phyloP scores from a whole-genome alignment of 2,113 vertebrate species.

The Chamaetylas fuelleborni region DNA sequence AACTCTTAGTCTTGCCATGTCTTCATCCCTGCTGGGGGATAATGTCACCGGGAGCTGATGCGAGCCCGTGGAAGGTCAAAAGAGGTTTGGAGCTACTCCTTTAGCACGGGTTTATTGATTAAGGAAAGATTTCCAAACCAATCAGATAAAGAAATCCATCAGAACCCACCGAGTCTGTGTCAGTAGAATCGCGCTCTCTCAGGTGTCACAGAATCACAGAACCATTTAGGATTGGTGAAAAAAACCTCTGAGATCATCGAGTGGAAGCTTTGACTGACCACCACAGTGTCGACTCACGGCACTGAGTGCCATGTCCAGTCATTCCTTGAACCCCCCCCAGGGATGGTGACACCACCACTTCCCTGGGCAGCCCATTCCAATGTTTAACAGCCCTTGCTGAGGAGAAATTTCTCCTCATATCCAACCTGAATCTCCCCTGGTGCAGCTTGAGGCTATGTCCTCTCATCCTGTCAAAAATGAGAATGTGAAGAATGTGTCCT shows the following conservation, averaged over 20 bases:
- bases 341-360: background rate
- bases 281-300: rapidly evolving
- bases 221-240: background rate
- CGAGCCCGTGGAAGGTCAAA: background rate
- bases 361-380: background rate
- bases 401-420: background rate
- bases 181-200: background rate
- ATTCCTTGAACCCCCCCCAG: background rate
- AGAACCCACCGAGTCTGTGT: background rate
- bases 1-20: background rate
- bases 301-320: background rate
- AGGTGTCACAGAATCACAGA: background rate
- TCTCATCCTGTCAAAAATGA: background rate
- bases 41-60: background rate
- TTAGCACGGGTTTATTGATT: background rate
- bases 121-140: background rate
- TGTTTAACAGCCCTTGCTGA: background rate
- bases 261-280: background rate
- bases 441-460: background rate
- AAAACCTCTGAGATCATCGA: background rate
- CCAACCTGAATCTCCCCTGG: background rate
- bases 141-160: background rate
- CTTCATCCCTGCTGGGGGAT: background rate
- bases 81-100: background rate
- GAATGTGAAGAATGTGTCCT: background rate